Evolutionary conservation across 2,797 vertebrate species (phyloP), one percentile per base, ranked within the genome.

Genomic region (Alosa sapidissima): DNA sequence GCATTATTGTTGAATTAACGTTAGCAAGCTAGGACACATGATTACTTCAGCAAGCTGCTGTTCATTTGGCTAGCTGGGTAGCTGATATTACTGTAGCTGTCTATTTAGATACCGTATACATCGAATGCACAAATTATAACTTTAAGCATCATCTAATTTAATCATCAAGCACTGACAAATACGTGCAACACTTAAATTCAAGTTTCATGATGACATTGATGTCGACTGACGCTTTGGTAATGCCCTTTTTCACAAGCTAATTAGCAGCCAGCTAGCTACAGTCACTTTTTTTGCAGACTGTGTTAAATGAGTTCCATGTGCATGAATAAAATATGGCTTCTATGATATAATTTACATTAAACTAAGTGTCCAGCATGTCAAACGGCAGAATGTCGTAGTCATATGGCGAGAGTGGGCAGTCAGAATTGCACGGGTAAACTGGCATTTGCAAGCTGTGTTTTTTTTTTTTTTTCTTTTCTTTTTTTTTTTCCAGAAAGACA

Each of bases 1-100:
- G 33, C 28, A 83, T 75, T 82, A 41, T 84, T 81, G 78, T 65
- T 81, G 83, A 82, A 82, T 83, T 84, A n/a, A 45, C 72, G 41
- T 78, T 78, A 78, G 72, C 72, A 78, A 47, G 72, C 72, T 78
- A 78, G 58, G 21, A 62, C n/a, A 24, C 65, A 72, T 55, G 16
- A 55, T 72, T 33, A 72, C 41, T 78, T 21, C 24, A 47, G 19
- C 36, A 45, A 47, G 72, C 41, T 78, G 72, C 72, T 45, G 14
- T 36, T 47, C 41, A 78, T 78, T 45, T 47, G 13, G 72, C 19
- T 45, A 36, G 72, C 28, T 41, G 41, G 68, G 19, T 55, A 21
- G 54, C 68, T 72, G 36, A 41, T 41, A 41, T 14, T 41, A 72
- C 36, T 36, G 36, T 19, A 72, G 36, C 60, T 65, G 49, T 51